Percentiles rank a stretch among this genome's conserved stretches.
Conservation (phyloP, 2,797 vertebrate genomes). For the Takifugu rubripes region DNA sequence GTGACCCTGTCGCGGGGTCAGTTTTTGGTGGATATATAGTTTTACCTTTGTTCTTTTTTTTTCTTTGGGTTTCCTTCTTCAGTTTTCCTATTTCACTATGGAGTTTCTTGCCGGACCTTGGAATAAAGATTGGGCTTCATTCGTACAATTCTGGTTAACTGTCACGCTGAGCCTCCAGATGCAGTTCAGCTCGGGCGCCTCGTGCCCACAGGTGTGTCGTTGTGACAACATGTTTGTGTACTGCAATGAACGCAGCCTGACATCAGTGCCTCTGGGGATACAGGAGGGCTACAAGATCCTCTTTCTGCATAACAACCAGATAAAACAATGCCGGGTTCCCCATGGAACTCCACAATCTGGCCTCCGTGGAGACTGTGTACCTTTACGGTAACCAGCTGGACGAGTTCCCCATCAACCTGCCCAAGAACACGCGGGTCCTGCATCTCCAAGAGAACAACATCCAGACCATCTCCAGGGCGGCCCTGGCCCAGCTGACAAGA, state of each 20-base stretch:
- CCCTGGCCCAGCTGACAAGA: constrained; percentile 87
- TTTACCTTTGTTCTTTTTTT: constrained; percentile 51
- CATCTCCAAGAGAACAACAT: constrained; percentile 99
- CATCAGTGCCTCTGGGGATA: constrained; percentile 98
- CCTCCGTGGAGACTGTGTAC: constrained; percentile 90
- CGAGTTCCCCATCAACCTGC: constrained; percentile 96
- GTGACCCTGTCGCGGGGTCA: constrained; percentile 48
- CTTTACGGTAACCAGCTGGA: constrained; percentile 97
- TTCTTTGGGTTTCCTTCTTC: constrained; percentile 39
- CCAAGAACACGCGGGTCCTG: constrained; percentile 89
- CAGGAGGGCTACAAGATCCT: constrained; percentile 92
- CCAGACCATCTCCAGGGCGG: constrained; percentile 92
- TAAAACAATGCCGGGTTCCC: constrained; percentile 99
- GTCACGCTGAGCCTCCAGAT: constrained; percentile 86
- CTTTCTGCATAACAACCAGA: constrained; percentile 99
- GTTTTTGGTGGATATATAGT: constrained; percentile 66
- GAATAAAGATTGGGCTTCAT: constrained; percentile 85
- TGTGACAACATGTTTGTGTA: constrained; percentile 95
- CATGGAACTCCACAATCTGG: constrained; percentile 88
- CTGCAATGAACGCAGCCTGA: constrained; percentile 97
- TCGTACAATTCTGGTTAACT: constrained; percentile 88
- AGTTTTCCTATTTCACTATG: constrained; percentile 80
- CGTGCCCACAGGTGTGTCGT: constrained; percentile 92
- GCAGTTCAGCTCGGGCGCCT: constrained; percentile 79
- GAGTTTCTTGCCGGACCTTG: constrained; percentile 84